These are phyloP conservation scores for Podarcis cretensis DNA, from an alignment of 2,113 vertebrate genomes.

Conservation along the genomic window DNA sequence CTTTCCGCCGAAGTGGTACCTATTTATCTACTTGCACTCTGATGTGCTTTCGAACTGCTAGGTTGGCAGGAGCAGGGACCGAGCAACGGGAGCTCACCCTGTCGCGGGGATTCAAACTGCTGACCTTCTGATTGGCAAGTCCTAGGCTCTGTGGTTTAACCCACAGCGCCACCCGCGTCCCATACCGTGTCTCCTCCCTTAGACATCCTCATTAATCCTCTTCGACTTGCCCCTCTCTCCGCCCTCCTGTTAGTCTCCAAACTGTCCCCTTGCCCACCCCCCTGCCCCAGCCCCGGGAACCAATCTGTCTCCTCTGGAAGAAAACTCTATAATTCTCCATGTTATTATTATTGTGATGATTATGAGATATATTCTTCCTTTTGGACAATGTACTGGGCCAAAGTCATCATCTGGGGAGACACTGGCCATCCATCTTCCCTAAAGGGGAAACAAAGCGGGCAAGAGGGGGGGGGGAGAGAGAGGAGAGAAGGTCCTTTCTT, in stretches of 20 bases:
- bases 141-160: too few relatives aligned
- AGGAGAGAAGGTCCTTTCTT: constrained; percentile 67
- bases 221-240: neutral
- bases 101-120: too few relatives aligned
- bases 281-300: constrained; percentile 38
- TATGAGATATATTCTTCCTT: constrained; percentile 88
- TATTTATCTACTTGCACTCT: too few relatives aligned
- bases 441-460: constrained; percentile 85
- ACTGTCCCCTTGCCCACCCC: neutral
- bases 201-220: neutral
- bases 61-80: too few relatives aligned
- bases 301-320: constrained; percentile 72
- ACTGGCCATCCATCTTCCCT: constrained; percentile 91
- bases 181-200: neutral
- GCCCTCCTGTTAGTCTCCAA: neutral
- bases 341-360: constrained; percentile 62
- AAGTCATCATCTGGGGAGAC: constrained; percentile 93
- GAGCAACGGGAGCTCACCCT: too few relatives aligned
- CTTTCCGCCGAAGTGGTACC: too few relatives aligned
- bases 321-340: constrained; percentile 84
- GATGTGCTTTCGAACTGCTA: too few relatives aligned
- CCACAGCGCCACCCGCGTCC: too few relatives aligned
- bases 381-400: constrained; percentile 96
- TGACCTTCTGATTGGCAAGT: too few relatives aligned
- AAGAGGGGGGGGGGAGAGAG: constrained; percentile 33